Evolutionary conservation across 2,888 invertebrate species (phyloP).

Genomic region (Acrocyrtus sp.): DNA sequence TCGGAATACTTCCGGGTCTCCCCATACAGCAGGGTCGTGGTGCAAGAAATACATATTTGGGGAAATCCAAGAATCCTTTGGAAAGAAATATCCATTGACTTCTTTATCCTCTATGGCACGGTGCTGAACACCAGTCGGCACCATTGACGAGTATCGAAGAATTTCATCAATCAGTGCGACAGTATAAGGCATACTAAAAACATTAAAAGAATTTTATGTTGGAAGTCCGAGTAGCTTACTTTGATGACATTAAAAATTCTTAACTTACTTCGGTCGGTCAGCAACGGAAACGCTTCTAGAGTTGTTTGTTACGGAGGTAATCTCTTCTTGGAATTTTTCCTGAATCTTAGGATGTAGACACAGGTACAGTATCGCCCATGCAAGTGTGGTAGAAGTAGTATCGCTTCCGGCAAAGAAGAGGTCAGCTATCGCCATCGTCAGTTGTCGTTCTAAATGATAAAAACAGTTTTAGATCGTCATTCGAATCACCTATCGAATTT

Average conservation of each 20-base stretch:
- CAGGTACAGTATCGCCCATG: slow-evolving; percentile 35
- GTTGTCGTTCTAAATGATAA: slow-evolving; percentile 19
- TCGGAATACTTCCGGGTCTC: slow-evolving; percentile 18
- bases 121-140: slow-evolving; percentile 17
- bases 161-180: slow-evolving; percentile 38
- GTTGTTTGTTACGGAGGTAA: slow-evolving; percentile 17
- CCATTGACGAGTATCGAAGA: slow-evolving; percentile 19
- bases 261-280: slow-evolving; percentile 27
- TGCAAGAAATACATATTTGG: slow-evolving; percentile 5
- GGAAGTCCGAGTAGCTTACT: no score
- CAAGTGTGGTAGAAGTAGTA: slow-evolving; percentile 30
- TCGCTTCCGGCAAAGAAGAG: slow-evolving; percentile 30
- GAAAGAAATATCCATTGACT: slow-evolving; percentile 34
- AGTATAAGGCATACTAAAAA: slow-evolving; percentile 37
- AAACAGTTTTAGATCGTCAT: no score
- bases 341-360: slow-evolving; percentile 18
- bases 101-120: slow-evolving; percentile 68
- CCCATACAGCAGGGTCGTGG: slow-evolving; percentile 11
- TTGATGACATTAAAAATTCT: no score
- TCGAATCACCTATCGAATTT: no score
- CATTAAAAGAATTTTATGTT: no score
- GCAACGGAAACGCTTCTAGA: slow-evolving; percentile 3
- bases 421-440: slow-evolving; percentile 7
- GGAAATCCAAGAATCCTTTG: slow-evolving; percentile 32
- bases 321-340: slow-evolving; percentile 36